These are phyloP conservation scores for Blera fallax DNA, from an alignment of 2,888 invertebrate genomes.

Conservation along the genomic window DNA sequence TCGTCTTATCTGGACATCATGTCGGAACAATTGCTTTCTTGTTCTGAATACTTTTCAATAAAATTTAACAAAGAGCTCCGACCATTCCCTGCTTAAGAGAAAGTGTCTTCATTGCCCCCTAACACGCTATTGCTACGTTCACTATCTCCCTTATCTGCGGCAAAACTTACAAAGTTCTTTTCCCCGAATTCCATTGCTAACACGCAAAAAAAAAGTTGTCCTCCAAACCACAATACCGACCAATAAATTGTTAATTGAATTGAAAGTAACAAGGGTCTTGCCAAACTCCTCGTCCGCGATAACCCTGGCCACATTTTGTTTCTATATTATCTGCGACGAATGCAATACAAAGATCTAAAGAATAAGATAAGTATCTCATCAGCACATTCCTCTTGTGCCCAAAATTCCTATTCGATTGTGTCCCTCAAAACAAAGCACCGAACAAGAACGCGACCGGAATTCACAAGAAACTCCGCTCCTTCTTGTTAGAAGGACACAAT, in stretches of 20 bases:
- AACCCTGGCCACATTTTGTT: background rate
- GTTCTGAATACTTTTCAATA: background rate
- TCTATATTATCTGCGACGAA: background rate
- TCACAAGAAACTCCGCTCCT: conserved; percentile 1
- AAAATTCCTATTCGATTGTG: conserved; percentile 39
- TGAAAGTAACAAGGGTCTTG: conserved; percentile 7
- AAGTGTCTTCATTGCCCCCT: background rate
- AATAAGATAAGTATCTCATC: conserved; percentile 21
- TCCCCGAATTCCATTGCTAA: background rate
- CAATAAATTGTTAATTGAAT: conserved; percentile 8
- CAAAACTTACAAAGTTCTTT: background rate
- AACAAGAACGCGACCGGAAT: conserved; percentile 32
- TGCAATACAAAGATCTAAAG: background rate
- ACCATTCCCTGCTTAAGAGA: background rate
- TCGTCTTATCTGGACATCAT: too few relatives aligned
- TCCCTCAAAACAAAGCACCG: conserved; percentile 14
- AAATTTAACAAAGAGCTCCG: background rate
- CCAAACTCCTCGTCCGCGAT: background rate
- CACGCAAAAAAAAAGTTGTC: background rate
- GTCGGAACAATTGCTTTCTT: background rate
- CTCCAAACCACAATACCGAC: background rate
- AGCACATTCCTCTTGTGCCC: conserved; percentile 29
- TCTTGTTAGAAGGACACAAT: conserved; percentile 24
- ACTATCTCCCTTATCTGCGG: background rate
- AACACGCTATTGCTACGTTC: background rate